phyloP scores from a whole-genome alignment of 2,113 vertebrate species.

The Geococcyx californianus region DNA sequence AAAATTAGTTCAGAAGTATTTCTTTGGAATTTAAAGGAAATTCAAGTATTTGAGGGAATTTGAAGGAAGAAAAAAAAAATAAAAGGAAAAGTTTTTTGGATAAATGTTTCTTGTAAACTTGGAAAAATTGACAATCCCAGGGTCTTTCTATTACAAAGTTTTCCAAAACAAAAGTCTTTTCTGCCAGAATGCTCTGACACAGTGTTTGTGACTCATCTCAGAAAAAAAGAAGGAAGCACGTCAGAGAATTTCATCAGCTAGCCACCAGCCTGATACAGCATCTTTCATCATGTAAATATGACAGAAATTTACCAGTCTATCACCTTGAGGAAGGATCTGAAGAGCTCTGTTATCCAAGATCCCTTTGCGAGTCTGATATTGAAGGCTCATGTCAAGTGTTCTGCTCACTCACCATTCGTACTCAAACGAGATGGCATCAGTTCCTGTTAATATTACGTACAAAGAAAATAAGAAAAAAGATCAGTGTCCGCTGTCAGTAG shows the following conservation, averaged over 20 bases:
- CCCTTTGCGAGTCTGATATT: background rate
- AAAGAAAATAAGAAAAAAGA: background rate
- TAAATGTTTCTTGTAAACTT: background rate
- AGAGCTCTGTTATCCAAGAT: background rate
- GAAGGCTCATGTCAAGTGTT: background rate
- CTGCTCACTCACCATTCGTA: background rate
- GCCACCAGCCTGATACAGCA: background rate
- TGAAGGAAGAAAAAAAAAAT: background rate
- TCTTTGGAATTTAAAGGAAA: background rate
- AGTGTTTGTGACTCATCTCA: background rate
- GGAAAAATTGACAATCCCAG: background rate
- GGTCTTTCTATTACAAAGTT: background rate
- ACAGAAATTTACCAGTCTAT: background rate
- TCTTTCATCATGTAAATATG: background rate
- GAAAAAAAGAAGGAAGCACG: background rate
- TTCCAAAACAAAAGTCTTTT: background rate
- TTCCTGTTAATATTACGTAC: too few species aligned
- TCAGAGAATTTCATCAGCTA: background rate
- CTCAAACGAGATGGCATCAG: background rate
- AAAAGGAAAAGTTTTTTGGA: background rate
- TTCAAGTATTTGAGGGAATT: background rate
- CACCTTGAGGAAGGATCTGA: background rate
- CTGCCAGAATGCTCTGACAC: background rate
- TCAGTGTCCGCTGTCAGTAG: background rate
- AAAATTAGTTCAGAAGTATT: background rate